Evolutionary conservation across 2,113 vertebrate genomes (phyloP).

Genomic region (Oophaga pumilio): DNA sequence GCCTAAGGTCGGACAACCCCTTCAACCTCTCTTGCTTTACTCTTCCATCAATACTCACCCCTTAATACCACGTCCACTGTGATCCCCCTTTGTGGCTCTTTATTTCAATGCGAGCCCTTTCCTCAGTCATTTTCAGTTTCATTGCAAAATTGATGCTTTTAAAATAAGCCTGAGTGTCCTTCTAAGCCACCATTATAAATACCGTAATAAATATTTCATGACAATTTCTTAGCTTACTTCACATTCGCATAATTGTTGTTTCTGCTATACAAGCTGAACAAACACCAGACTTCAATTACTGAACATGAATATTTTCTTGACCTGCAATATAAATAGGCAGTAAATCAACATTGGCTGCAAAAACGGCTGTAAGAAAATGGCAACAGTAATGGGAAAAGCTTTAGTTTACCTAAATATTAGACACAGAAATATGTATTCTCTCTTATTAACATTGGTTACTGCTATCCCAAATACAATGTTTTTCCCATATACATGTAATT

Average conservation of each 20-base stretch:
- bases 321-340: slow-evolving; percentile 10
- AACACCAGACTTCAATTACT: neutral
- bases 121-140: neutral
- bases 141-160: neutral
- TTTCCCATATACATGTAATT: too few species aligned
- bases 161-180: neutral
- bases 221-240: neutral
- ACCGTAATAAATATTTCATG: neutral
- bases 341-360: neutral
- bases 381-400: neutral
- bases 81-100: too few species aligned
- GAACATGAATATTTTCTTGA: neutral
- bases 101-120: too few species aligned
- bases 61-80: too few species aligned
- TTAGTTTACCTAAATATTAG: neutral
- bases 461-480: neutral
- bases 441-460: neutral
- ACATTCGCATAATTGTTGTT: slow-evolving; percentile 4
- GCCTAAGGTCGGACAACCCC: too few species aligned
- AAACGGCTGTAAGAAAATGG: neutral
- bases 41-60: too few species aligned
- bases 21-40: too few species aligned
- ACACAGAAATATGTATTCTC: neutral
- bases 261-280: neutral
- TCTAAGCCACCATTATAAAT: neutral